Evolutionary conservation across 2,797 vertebrate species (phyloP).

Genomic region (Threskiornis aethiopicus): DNA sequence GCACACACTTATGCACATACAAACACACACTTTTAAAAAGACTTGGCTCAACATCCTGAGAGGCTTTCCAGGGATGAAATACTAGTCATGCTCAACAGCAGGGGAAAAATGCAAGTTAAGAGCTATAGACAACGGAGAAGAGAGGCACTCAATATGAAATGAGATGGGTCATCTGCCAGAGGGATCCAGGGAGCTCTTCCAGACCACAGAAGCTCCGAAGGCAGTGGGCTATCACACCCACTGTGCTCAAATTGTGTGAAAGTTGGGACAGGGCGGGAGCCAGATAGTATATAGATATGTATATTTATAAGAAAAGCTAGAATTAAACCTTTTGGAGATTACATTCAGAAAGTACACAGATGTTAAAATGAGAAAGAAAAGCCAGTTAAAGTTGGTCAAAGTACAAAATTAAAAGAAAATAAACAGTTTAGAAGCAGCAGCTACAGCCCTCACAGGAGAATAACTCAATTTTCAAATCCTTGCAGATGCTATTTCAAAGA

Average conservation of each 20-base stretch:
- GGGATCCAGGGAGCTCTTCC: neutral
- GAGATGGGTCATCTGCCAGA: neutral
- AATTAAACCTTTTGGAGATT: neutral
- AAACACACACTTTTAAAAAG: neutral
- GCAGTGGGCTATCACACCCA: neutral
- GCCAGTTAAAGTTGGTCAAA: neutral
- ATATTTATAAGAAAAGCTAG: neutral
- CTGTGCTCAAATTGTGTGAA: neutral
- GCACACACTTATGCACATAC: neutral
- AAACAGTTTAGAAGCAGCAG: neutral
- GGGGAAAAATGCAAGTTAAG: neutral
- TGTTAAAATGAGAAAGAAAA: slow-evolving; percentile 18
- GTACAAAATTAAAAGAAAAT: slow-evolving; percentile 11
- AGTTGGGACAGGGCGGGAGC: neutral
- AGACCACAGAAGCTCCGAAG: neutral
- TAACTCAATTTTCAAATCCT: neutral
- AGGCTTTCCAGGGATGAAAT: neutral
- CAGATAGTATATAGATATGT: neutral
- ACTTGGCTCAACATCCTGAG: neutral
- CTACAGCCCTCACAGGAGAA: neutral
- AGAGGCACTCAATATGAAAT: neutral
- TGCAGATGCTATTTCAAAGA: neutral
- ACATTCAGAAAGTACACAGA: neutral
- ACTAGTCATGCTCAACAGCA: neutral
- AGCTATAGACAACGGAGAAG: neutral